Percentiles rank a stretch among this genome's conserved stretches.
Evolutionary conservation across 2,797 vertebrate species (phyloP).

Genomic region (Megaceryle alcyon): DNA sequence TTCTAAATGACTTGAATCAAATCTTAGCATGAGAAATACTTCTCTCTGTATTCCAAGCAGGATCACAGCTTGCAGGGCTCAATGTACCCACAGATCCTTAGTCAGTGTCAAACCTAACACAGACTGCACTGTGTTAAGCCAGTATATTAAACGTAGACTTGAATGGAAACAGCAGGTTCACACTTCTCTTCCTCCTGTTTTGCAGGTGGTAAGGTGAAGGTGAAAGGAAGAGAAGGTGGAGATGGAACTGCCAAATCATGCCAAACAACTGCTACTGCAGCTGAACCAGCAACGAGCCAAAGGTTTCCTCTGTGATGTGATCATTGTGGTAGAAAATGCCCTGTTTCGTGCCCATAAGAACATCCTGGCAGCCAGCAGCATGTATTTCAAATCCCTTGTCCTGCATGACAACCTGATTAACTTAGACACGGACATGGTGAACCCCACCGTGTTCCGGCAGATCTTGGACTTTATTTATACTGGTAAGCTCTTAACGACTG

Average conservation of each 20-base stretch:
- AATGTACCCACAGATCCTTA: not conserved
- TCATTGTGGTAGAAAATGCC: slow-evolving; percentile 98
- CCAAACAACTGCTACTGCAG: slow-evolving; percentile 98
- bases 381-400: slow-evolving; percentile 98
- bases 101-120: slow-evolving; percentile 12
- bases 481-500: slow-evolving; percentile 90
- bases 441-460: slow-evolving; percentile 94
- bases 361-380: slow-evolving; percentile 96
- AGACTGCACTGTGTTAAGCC: not conserved
- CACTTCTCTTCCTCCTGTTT: slow-evolving; percentile 38
- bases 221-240: slow-evolving; percentile 88
- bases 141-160: not conserved
- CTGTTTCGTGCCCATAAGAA: slow-evolving; percentile 98
- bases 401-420: slow-evolving; percentile 99
- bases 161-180: slow-evolving; percentile 1
- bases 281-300: slow-evolving; percentile 99
- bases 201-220: slow-evolving; percentile 88
- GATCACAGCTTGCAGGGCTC: slow-evolving; percentile 9
- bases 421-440: slow-evolving; percentile 98
- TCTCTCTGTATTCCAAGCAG: not conserved
- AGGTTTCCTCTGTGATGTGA: slow-evolving; percentile 98
- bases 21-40: not conserved
- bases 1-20: not conserved
- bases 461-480: slow-evolving; percentile 99
- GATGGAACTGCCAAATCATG: slow-evolving; percentile 99